phyloP scores from a whole-genome alignment of 2,797 vertebrate genomes.

The Phyllotis vaccarum region DNA sequence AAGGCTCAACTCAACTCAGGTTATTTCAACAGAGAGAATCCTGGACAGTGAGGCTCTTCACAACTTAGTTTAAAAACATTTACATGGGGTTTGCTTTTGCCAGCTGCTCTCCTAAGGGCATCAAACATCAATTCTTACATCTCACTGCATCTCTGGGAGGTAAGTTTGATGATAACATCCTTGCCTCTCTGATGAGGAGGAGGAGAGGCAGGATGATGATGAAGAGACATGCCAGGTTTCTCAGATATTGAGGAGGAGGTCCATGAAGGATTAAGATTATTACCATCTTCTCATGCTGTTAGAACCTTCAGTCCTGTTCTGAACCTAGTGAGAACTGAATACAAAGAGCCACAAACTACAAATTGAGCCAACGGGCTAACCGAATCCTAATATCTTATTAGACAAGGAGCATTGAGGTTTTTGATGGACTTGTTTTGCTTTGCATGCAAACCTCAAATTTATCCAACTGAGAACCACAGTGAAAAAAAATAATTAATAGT shows the following conservation, averaged over 20 bases:
- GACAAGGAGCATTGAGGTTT: background rate
- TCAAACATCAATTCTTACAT: conserved; percentile 1
- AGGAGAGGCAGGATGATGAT: background rate
- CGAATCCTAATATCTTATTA: background rate
- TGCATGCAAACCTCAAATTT: background rate
- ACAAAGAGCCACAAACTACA: background rate
- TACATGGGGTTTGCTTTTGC: background rate
- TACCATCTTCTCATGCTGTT: background rate
- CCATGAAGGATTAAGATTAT: background rate
- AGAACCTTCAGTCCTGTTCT: background rate
- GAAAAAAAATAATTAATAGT: conserved; percentile 9
- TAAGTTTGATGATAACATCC: background rate
- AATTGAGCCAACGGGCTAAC: background rate
- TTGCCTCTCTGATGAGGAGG: background rate
- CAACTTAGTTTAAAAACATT: background rate
- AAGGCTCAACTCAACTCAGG: background rate
- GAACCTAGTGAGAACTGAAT: background rate
- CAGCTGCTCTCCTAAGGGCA: background rate
- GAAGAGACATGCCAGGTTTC: background rate
- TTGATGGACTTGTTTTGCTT: background rate
- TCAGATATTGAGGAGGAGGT: background rate
- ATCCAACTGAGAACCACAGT: background rate
- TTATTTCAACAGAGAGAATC: background rate
- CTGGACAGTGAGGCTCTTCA: background rate
- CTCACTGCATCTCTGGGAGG: background rate